Percentiles rank a stretch among this genome's conserved stretches.
Conservation (phyloP, 2,797 vertebrate species). For the Malurus leucopterus region DNA sequence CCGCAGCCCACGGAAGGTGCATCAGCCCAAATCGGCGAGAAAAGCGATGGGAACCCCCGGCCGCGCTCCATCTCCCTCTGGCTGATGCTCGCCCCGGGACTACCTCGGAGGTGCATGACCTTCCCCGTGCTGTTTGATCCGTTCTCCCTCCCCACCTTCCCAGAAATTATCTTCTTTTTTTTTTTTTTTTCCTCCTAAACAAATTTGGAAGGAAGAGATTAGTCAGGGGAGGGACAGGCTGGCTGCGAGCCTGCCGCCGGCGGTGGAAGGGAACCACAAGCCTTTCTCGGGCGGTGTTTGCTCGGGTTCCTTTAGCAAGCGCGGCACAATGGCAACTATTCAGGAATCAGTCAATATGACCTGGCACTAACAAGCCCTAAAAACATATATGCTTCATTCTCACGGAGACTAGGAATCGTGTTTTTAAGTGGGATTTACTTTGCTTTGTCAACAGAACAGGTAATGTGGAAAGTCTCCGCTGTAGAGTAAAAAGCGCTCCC, state of each 20-base stretch:
- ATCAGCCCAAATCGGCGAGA: background rate
- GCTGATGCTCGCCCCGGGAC: background rate
- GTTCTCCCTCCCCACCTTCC: background rate
- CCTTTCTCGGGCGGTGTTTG: conserved; percentile 40
- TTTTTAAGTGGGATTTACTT: conserved; percentile 8
- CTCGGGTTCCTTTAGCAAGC: conserved; percentile 19
- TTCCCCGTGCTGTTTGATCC: conserved; percentile 7
- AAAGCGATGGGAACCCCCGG: background rate
- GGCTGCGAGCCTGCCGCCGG: conserved; percentile 29
- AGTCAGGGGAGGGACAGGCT: background rate
- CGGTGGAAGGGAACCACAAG: conserved; percentile 39
- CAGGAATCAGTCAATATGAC: conserved; percentile 12
- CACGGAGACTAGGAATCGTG: background rate
- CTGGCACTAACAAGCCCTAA: conserved; percentile 27
- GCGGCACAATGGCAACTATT: conserved; percentile 38
- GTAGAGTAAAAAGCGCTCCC: background rate
- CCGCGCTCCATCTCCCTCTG: background rate
- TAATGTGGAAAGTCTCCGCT: background rate
- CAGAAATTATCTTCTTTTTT: background rate
- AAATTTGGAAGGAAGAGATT: conserved; percentile 26
- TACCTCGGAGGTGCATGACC: background rate
- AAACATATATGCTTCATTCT: conserved; percentile 8
- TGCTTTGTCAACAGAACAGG: background rate
- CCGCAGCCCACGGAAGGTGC: background rate
- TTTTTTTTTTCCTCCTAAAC: background rate